A percentile compares a stretch with the other conserved stretches of the same genome.
Conservation (phyloP, 1,140 invertebrate species). For the Apis florea region DNA sequence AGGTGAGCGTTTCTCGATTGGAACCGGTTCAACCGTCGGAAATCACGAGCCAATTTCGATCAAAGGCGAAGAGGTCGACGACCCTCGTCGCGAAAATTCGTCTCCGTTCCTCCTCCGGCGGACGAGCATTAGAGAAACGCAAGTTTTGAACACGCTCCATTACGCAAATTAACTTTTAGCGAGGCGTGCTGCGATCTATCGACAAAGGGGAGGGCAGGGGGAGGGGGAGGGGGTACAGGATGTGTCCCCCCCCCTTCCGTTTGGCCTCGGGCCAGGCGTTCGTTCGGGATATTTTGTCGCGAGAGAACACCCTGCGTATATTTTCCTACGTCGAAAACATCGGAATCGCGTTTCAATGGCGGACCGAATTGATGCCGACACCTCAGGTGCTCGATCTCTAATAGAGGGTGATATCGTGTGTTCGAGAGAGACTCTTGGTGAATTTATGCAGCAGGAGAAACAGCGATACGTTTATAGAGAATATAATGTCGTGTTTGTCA, state of each 20-base stretch:
- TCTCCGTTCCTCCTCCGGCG: constrained; percentile 18
- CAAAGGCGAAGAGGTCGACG: background rate
- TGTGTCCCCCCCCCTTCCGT: background rate
- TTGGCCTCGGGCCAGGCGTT: constrained; percentile 50
- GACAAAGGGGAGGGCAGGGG: too few species aligned
- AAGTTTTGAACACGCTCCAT: constrained; percentile 57
- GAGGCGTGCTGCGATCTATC: background rate
- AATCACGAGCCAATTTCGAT: background rate
- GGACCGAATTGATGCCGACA: background rate
- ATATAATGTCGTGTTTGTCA: too few species aligned
- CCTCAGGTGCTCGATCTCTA: background rate
- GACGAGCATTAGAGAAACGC: constrained; percentile 4
- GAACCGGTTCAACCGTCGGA: background rate
- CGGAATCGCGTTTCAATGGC: constrained; percentile 8
- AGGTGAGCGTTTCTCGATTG: background rate
- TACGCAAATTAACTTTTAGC: constrained; percentile 65
- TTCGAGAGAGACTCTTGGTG: too few species aligned
- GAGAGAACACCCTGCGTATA: constrained; percentile 29
- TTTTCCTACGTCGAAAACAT: constrained; percentile 37
- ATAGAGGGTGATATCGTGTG: too few species aligned
- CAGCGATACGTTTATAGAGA: too few species aligned
- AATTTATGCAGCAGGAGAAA: too few species aligned
- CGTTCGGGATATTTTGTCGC: constrained; percentile 56
- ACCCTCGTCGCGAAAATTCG: constrained; percentile 8
- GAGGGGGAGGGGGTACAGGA: background rate